A percentile compares a stretch with the other conserved stretches of the same genome.
Conservation (phyloP, 2,888 invertebrate species). For the Timema cristinae region DNA sequence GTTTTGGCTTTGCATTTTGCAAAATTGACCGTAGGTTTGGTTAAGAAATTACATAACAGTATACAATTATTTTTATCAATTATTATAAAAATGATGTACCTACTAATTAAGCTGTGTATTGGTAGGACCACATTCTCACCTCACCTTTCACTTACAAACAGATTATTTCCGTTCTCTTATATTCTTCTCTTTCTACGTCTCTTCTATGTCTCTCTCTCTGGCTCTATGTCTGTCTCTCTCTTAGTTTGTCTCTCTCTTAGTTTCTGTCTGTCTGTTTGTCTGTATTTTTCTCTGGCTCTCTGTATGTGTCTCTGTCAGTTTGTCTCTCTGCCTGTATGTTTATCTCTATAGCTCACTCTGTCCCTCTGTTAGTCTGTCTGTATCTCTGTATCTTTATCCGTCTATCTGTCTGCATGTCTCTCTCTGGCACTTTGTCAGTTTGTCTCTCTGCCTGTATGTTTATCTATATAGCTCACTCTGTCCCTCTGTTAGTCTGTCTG, state of each 20-base stretch:
- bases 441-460: not conserved
- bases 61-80: no score
- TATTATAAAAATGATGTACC: no score
- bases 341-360: not conserved
- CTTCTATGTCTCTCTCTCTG: no score
- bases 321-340: not conserved
- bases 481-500: not conserved
- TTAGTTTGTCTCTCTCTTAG: not conserved
- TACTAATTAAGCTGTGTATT: no score
- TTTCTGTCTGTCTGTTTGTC: not conserved
- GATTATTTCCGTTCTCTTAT: no score
- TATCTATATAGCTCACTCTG: conserved; percentile 2
- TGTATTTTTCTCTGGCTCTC: not conserved
- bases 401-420: no score
- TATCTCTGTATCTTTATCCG: not conserved
- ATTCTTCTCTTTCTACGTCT: no score
- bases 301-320: not conserved
- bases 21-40: no score
- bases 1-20: no score
- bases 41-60: no score
- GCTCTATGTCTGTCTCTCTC: not conserved
- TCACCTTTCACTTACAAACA: no score
- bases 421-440: conserved; percentile 15
- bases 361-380: conserved; percentile 2
- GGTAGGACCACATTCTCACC: no score